phyloP scores from a whole-genome alignment of 2,797 vertebrate species.

The Labroides dimidiatus region DNA sequence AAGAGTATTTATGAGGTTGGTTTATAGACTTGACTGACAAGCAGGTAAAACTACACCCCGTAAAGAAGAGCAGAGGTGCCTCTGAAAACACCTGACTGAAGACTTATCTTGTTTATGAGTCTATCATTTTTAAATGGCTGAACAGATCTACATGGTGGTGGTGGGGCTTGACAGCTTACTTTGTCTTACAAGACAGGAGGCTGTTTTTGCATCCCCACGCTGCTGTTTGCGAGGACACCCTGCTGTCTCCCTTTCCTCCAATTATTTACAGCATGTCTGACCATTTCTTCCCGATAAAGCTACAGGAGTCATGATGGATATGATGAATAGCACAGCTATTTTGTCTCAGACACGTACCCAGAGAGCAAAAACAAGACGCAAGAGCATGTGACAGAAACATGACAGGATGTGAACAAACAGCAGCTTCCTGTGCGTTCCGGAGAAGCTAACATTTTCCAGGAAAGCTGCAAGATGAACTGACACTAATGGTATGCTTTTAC shows the following conservation, averaged over 20 bases:
- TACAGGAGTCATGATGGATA: not conserved
- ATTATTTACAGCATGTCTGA: constrained; percentile 46
- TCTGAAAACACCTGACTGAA: no score
- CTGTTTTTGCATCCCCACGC: constrained; percentile 7
- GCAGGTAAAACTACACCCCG: no score
- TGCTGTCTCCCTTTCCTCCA: constrained; percentile 60
- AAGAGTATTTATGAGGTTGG: constrained; percentile 43
- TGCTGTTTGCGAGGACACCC: constrained; percentile 48
- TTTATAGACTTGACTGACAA: no score
- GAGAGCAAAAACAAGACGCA: constrained; percentile 27
- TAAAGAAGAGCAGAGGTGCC: no score
- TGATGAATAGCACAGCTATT: constrained; percentile 63
- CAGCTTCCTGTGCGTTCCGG: constrained; percentile 50
- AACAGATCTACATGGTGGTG: constrained; percentile 25
- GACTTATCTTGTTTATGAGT: constrained; percentile 6
- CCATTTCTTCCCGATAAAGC: constrained; percentile 22
- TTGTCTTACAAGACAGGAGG: constrained; percentile 24
- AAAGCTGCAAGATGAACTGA: constrained; percentile 34
- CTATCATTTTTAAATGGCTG: constrained; percentile 3
- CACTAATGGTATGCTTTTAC: constrained; percentile 15
- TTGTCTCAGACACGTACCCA: constrained; percentile 57
- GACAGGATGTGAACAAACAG: constrained; percentile 64
- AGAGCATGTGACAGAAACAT: constrained; percentile 29
- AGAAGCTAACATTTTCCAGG: constrained; percentile 43
- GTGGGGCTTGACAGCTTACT: constrained; percentile 13